phyloP scores from a whole-genome alignment of 2,113 vertebrate genomes.

The Thryonomys swinderianus region DNA sequence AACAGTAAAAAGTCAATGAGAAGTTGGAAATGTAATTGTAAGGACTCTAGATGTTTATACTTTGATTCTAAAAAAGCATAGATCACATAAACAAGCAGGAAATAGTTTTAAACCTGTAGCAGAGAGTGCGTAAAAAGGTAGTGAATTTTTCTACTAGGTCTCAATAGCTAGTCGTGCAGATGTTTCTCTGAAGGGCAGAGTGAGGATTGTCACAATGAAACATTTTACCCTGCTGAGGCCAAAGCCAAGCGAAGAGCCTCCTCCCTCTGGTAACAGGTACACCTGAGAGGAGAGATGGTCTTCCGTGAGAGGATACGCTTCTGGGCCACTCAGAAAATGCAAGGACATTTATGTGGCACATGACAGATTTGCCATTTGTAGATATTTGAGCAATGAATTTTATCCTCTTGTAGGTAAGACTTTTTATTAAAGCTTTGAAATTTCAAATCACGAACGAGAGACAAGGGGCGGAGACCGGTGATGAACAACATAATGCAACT shows the following conservation, averaged over 20 bases:
- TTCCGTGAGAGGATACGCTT: neutral
- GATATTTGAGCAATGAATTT: neutral
- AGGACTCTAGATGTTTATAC: neutral
- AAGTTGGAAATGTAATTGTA: neutral
- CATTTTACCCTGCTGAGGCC: neutral
- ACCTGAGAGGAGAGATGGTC: neutral
- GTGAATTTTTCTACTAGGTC: neutral
- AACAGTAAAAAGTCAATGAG: neutral
- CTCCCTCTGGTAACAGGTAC: neutral
- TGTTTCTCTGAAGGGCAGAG: neutral
- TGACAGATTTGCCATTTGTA: neutral
- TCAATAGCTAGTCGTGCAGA: neutral
- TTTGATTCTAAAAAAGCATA: conserved; percentile 31
- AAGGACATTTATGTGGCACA: neutral
- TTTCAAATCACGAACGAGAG: neutral
- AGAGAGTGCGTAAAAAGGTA: neutral
- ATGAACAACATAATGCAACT: neutral
- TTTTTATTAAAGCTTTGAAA: neutral
- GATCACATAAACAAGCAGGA: neutral
- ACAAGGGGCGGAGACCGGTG: neutral
- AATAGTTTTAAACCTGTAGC: neutral
- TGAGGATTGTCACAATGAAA: neutral
- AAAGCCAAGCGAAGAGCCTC: neutral
- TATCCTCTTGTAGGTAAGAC: neutral
- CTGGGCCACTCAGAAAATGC: neutral